A percentile compares a stretch with the other conserved stretches of the same genome.
Evolutionary conservation across 2,113 vertebrate genomes (phyloP).

Genomic region (Micromys minutus): DNA sequence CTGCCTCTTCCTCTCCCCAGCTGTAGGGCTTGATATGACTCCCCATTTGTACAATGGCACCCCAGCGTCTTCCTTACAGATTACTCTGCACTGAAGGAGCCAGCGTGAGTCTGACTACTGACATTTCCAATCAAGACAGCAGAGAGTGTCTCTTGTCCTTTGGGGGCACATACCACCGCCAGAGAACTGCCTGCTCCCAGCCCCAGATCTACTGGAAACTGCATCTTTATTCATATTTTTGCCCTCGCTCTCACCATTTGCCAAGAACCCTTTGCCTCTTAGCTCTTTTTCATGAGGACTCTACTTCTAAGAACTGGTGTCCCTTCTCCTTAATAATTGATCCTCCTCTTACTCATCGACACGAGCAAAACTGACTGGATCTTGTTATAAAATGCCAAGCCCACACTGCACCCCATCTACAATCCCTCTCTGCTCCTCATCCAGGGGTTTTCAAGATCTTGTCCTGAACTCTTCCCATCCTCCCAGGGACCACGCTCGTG

Average conservation of each 20-base stretch:
- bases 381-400: neutral
- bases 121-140: neutral
- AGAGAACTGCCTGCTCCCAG: neutral
- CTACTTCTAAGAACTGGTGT: neutral
- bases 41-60: neutral
- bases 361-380: neutral
- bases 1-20: neutral
- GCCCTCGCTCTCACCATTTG: neutral
- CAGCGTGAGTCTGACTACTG: neutral
- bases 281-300: neutral
- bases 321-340: constrained; percentile 41
- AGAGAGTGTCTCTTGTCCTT: neutral
- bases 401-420: neutral
- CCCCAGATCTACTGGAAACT: neutral
- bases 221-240: constrained; percentile 22
- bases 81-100: neutral
- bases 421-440: neutral
- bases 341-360: neutral
- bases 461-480: neutral
- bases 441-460: neutral
- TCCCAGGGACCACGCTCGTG: accelerated
- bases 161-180: neutral
- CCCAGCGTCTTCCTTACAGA: too few relatives aligned
- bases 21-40: neutral
- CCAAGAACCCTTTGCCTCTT: neutral